Conservation (phyloP, 2,888 invertebrate genomes). For the Drosophila robusta region DNA sequence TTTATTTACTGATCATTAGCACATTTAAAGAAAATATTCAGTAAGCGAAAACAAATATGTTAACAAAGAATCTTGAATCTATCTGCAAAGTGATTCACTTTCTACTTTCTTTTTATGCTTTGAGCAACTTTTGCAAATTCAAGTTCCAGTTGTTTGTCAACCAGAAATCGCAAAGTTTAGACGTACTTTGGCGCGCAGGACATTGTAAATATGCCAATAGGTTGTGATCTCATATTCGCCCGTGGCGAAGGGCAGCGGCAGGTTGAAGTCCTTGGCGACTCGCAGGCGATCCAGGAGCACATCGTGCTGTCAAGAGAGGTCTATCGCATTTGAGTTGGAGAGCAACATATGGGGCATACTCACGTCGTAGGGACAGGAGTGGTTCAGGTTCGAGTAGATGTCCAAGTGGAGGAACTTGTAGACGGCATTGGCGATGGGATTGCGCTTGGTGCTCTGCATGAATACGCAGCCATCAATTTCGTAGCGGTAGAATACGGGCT, state of each 20-base stretch:
- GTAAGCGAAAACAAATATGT: too few relatives aligned
- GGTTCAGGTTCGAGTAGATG: slow-evolving; percentile 40
- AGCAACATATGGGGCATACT: slow-evolving; percentile 1
- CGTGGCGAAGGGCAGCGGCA: slow-evolving; percentile 4
- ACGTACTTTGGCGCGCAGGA: not conserved
- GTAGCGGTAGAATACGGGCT: slow-evolving; percentile 2
- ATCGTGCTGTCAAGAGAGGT: slow-evolving; percentile 31
- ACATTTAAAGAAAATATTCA: too few relatives aligned
- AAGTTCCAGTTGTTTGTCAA: not conserved
- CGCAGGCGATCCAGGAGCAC: slow-evolving; percentile 23
- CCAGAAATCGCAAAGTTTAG: slow-evolving; percentile 2
- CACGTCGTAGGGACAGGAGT: slow-evolving; percentile 53
- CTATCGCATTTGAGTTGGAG: not conserved
- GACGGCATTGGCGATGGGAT: slow-evolving; percentile 29
- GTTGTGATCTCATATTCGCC: slow-evolving; percentile 17
- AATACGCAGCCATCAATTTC: slow-evolving; percentile 45
- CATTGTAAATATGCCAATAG: slow-evolving; percentile 5
- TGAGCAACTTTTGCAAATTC: too few relatives aligned
- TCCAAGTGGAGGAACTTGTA: slow-evolving; percentile 20
- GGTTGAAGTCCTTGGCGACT: not conserved
- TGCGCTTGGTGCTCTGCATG: slow-evolving; percentile 20
- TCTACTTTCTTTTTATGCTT: too few relatives aligned
- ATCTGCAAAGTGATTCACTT: too few relatives aligned
- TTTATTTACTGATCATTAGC: too few relatives aligned
- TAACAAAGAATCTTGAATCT: too few relatives aligned